Base-by-base conservation (phyloP, 2,888 invertebrate species). In the Pegoplata infirma region DNA sequence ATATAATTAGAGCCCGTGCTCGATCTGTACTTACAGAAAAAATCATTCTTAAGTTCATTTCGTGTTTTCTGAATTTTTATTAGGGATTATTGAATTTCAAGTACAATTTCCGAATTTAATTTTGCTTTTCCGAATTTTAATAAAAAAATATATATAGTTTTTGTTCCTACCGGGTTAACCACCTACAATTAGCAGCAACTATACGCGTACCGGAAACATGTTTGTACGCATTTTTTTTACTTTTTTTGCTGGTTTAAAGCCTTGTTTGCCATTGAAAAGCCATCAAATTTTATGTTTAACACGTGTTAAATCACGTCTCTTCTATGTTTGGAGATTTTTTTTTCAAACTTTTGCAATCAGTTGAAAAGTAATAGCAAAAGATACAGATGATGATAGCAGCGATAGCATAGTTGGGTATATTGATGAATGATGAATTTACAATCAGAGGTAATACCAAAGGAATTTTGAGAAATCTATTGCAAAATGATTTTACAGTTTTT, bases 201-300 rank as follows among this genome's bases (percentile, higher is more conserved):
- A 5, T 3, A 25, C 3, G 36, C 36, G 36, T 36, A 12, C 36
- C 8, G 7, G 61, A 32, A 40, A 28, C 61, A 49, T 19, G 47
- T 61, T 61, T 19, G 49, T 32, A 74, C 36, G 19, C 14, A 58
- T 49, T 44, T 59, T 25, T 32, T 32, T 17, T 32, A 16, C 28
- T 14, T 64, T 63, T 28, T 12, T 44, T 44, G 51, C 16, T 21
- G 3, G n/a, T 46, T 59, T 16, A 32, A 55, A 25, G 46, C 17
- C 46, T 23, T 46, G 47, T 28, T 28, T 44, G 21, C 44, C 19
- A 47, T 58, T 55, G 58, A 25, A 72, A 77, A 58, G 40, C 46
- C 68, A 68, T 73, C 23, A 78, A 78, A 46, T 66, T 78, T 78
- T 61, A 78, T 53, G 53, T 28, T 59, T 55, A 69, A 40, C 59